Percentiles rank a stretch among this genome's conserved stretches.
Evolutionary conservation across 2,888 invertebrate species (phyloP).

Genomic region (Diloba caeruleocephala): DNA sequence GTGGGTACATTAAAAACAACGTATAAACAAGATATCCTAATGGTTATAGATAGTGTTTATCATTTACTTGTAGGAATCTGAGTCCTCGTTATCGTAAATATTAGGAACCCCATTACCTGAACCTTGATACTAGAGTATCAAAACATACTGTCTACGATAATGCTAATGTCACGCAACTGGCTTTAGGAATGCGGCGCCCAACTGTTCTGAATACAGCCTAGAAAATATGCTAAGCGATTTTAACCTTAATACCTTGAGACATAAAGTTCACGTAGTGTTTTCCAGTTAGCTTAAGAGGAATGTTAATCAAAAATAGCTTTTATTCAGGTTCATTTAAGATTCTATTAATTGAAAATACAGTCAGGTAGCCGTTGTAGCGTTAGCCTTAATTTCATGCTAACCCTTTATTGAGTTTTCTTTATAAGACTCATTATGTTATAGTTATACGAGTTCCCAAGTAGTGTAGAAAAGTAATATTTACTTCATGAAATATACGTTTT

Average conservation of each 20-base stretch:
- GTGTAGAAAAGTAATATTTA: too few relatives aligned
- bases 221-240: constrained; percentile 5
- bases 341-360: background rate
- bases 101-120: constrained; percentile 3
- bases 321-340: constrained; percentile 6
- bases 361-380: too few relatives aligned
- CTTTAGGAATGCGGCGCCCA: constrained; percentile 43
- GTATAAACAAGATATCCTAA: too few relatives aligned
- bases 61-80: too few relatives aligned
- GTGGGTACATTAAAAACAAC: too few relatives aligned
- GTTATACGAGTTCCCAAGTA: too few relatives aligned
- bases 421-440: too few relatives aligned
- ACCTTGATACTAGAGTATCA: constrained; percentile 30
- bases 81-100: too few relatives aligned
- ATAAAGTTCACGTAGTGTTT: background rate
- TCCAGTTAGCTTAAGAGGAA: constrained; percentile 8
- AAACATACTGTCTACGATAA: constrained; percentile 29
- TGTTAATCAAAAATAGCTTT: constrained; percentile 15
- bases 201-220: constrained; percentile 45
- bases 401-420: too few relatives aligned
- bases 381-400: too few relatives aligned
- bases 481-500: too few relatives aligned
- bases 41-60: too few relatives aligned
- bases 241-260: constrained; percentile 2
- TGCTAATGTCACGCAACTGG: constrained; percentile 43